These are phyloP conservation scores for Puffinus mauretanicus DNA, from an alignment of 2,113 vertebrate species.

Conservation along the genomic window DNA sequence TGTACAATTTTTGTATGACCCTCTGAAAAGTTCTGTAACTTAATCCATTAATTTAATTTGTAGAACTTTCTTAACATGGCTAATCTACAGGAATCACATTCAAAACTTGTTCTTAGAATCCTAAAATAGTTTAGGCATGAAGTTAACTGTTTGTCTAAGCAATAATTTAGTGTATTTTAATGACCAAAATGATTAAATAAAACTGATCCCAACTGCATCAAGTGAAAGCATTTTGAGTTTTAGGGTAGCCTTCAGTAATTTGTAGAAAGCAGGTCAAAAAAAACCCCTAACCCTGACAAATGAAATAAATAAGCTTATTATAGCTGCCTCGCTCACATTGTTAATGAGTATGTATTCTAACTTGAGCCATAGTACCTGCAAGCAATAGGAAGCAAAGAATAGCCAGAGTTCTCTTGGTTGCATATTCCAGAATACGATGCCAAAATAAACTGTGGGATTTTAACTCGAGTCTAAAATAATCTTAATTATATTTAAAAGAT, in stretches of 20 bases:
- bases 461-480: background rate
- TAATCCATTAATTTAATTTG: background rate
- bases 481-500: background rate
- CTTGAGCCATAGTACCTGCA: background rate
- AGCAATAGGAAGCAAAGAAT: background rate
- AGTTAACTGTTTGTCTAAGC: background rate
- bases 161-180: background rate
- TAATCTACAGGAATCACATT: background rate
- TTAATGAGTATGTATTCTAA: background rate
- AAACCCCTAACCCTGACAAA: background rate
- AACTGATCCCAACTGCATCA: background rate
- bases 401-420: background rate
- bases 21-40: background rate
- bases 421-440: accelerated
- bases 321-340: background rate
- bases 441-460: background rate
- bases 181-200: background rate
- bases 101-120: background rate
- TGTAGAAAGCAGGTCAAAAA: background rate
- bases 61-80: background rate
- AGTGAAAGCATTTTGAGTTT: background rate
- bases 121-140: background rate
- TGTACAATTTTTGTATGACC: background rate
- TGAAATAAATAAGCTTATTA: background rate
- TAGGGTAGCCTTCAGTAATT: background rate